Evolutionary conservation across 1,140 invertebrate genomes (phyloP).

Genomic region (Euura saliciscinereae): DNA sequence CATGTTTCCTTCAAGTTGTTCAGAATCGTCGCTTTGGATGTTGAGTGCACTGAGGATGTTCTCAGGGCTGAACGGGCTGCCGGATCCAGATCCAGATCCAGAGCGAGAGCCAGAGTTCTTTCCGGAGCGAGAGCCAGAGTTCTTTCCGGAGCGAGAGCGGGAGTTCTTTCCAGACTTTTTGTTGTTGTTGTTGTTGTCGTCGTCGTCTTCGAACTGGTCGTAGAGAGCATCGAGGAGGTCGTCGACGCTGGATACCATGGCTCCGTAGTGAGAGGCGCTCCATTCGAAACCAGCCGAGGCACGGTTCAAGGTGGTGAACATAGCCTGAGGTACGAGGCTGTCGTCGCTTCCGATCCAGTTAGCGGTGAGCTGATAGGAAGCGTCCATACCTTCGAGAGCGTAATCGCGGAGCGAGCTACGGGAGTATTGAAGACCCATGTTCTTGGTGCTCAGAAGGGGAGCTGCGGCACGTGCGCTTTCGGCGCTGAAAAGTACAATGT

Average conservation of each 20-base stretch:
- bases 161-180: background rate
- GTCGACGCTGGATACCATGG: constrained; percentile 60
- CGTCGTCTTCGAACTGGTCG: constrained; percentile 7
- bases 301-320: constrained; percentile 47
- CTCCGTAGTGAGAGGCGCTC: constrained; percentile 43
- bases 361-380: constrained; percentile 47
- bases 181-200: constrained; percentile 27
- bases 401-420: constrained; percentile 50
- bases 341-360: constrained; percentile 64
- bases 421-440: constrained; percentile 62
- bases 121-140: no score
- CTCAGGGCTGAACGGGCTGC: constrained; percentile 35
- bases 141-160: no score
- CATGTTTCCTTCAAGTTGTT: constrained; percentile 65
- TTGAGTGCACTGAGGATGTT: constrained; percentile 62
- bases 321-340: constrained; percentile 57
- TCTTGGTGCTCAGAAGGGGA: constrained; percentile 61
- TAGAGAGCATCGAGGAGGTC: constrained; percentile 54
- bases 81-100: no score
- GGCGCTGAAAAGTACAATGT: constrained; percentile 25
- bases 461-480: constrained; percentile 62
- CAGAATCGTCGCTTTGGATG: constrained; percentile 56
- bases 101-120: no score
- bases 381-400: constrained; percentile 53
- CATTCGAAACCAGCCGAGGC: constrained; percentile 57